Conservation (phyloP, 2,113 vertebrate species). For the Bombycilla garrulus region DNA sequence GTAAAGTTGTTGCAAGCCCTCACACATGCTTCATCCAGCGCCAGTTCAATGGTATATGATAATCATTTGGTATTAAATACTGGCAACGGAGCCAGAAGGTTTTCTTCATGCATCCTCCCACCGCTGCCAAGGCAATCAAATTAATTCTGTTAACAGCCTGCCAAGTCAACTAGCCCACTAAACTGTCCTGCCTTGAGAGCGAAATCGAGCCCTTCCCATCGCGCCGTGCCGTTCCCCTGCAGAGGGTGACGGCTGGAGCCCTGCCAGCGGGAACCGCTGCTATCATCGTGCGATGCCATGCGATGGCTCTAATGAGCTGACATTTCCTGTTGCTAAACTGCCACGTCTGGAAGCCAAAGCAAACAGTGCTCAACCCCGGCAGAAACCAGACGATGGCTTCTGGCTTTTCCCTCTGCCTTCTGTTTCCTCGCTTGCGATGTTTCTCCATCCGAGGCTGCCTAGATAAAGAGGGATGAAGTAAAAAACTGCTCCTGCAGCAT, state of each 20-base stretch:
- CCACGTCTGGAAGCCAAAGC: constrained; percentile 69
- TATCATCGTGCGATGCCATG: constrained; percentile 51
- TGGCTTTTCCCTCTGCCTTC: constrained; percentile 59
- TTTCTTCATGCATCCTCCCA: constrained; percentile 52
- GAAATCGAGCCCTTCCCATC: constrained; percentile 52
- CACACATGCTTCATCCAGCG: constrained; percentile 4
- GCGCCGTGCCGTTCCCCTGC: constrained; percentile 3
- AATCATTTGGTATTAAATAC: constrained; percentile 54
- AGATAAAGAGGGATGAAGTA: background rate
- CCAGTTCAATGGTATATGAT: constrained; percentile 24
- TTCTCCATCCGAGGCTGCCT: background rate
- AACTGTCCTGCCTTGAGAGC: constrained; percentile 47
- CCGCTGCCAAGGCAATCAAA: constrained; percentile 72
- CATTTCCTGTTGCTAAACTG: constrained; percentile 72
- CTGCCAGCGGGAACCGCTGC: constrained; percentile 37
- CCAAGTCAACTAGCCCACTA: constrained; percentile 60
- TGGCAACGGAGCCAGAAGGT: constrained; percentile 13
- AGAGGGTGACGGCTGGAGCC: constrained; percentile 32
- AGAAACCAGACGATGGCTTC: constrained; percentile 57
- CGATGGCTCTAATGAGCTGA: constrained; percentile 72
- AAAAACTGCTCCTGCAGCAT: background rate
- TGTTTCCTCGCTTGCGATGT: background rate
- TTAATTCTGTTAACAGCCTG: constrained; percentile 68
- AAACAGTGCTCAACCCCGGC: constrained; percentile 58
- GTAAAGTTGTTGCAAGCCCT: constrained; percentile 50